Evolutionary conservation across 2,113 vertebrate genomes (phyloP).

Genomic region (Paracanthobrama guichenoti): DNA sequence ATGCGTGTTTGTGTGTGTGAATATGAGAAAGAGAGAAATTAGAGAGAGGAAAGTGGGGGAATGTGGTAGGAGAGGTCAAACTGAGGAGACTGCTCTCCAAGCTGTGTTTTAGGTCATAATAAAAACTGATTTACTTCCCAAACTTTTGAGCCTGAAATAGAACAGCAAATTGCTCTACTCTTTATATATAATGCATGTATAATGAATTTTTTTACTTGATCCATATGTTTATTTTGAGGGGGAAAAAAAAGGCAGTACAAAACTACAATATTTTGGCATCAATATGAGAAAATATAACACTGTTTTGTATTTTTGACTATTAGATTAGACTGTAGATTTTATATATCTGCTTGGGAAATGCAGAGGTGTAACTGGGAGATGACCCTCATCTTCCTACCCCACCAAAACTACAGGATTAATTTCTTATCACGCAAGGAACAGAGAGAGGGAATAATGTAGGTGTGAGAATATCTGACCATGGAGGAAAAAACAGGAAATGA

Average conservation of each 20-base stretch:
- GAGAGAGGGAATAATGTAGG: not conserved
- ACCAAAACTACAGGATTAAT: slow-evolving; percentile 29
- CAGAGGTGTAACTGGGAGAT: slow-evolving; percentile 55
- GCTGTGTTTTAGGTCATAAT: slow-evolving; percentile 14
- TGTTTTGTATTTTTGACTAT: not conserved
- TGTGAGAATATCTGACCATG: slow-evolving; percentile 32
- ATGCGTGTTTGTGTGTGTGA: slow-evolving; percentile 42
- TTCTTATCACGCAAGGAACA: slow-evolving; percentile 58
- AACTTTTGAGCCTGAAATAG: slow-evolving; percentile 14
- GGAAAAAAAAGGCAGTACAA: not conserved
- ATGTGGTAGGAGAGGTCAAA: slow-evolving; percentile 35
- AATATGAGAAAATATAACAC: not conserved
- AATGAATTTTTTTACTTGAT: not conserved
- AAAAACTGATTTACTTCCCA: slow-evolving; percentile 31
- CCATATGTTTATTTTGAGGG: not conserved
- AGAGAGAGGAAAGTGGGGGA: slow-evolving; percentile 16
- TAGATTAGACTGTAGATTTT: not conserved
- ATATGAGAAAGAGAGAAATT: slow-evolving; percentile 16
- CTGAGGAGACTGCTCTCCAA: not conserved
- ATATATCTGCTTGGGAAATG: slow-evolving; percentile 59
- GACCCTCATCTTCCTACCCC: slow-evolving; percentile 32
- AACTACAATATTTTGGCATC: not conserved
- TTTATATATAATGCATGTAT: not conserved
- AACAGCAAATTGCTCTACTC: not conserved
- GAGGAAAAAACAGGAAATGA: not conserved